phyloP scores from a whole-genome alignment of 2,797 vertebrate species.

The Streptopelia turtur region DNA sequence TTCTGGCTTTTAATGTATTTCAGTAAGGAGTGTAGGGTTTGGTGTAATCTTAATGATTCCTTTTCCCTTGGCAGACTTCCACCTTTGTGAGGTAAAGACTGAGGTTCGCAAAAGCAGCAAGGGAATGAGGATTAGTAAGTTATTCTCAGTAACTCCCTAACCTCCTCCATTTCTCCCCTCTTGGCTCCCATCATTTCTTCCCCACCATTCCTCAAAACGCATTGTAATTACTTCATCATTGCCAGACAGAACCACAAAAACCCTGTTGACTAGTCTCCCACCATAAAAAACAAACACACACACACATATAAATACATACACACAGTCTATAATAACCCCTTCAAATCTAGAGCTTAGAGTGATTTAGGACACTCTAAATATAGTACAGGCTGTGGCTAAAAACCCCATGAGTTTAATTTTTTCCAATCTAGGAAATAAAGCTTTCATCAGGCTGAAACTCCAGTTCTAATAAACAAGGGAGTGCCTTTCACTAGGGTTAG shows the following conservation, averaged over 20 bases:
- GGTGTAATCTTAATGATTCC: neutral
- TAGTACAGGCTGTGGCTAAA: conserved; percentile 61
- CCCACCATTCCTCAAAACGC: conserved; percentile 37
- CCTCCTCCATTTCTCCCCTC: conserved; percentile 23
- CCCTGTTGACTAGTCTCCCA: conserved; percentile 12
- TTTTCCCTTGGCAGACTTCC: conserved; percentile 41
- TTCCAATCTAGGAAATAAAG: conserved; percentile 66
- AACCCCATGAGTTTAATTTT: conserved; percentile 51
- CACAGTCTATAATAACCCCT: neutral
- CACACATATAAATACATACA: conserved; percentile 1
- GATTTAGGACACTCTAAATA: conserved; percentile 68
- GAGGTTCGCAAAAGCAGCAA: neutral
- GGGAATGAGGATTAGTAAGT: conserved; percentile 24
- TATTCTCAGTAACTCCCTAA: neutral
- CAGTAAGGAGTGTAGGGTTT: neutral
- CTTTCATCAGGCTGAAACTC: conserved; percentile 63
- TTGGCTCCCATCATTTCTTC: conserved; percentile 12
- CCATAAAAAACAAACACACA: conserved; percentile 53
- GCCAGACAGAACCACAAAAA: conserved; percentile 61
- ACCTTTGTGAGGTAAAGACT: conserved; percentile 43
- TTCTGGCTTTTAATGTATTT: conserved; percentile 4
- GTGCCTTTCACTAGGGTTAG: neutral
- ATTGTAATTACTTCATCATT: conserved; percentile 24
- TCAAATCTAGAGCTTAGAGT: conserved; percentile 37
- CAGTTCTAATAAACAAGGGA: neutral